Conservation (phyloP, 2,113 vertebrate species). For the Labeo catla region DNA sequence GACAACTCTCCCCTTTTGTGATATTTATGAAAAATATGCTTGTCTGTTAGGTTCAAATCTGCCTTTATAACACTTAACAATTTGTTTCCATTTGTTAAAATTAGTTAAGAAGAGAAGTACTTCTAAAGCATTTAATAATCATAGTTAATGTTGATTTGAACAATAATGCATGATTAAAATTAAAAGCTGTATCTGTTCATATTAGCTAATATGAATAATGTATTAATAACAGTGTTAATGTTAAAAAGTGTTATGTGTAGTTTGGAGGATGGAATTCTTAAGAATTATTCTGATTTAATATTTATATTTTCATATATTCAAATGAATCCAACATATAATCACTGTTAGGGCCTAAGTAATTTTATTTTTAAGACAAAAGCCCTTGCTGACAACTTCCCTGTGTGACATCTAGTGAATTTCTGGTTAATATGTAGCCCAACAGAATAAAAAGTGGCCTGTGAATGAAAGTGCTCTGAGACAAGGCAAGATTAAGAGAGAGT, state of each 20-base stretch:
- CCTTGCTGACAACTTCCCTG: background rate
- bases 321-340: background rate
- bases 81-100: too few species aligned
- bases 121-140: too few species aligned
- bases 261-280: background rate
- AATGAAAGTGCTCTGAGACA: background rate
- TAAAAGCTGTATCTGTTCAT: too few species aligned
- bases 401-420: background rate
- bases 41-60: background rate
- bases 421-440: background rate
- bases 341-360: background rate
- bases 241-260: too few species aligned
- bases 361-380: background rate
- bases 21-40: background rate
- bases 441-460: conserved; percentile 5
- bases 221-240: too few species aligned
- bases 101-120: too few species aligned
- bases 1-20: too few species aligned
- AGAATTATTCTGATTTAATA: background rate
- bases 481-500: background rate
- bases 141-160: too few species aligned
- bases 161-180: too few species aligned
- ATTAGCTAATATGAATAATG: too few species aligned
- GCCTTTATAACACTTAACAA: too few species aligned
- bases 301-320: background rate